Evolutionary conservation across 2,113 vertebrate species (phyloP), one percentile per base, ranked within the genome.

Genomic region (Geothlypis trichas): DNA sequence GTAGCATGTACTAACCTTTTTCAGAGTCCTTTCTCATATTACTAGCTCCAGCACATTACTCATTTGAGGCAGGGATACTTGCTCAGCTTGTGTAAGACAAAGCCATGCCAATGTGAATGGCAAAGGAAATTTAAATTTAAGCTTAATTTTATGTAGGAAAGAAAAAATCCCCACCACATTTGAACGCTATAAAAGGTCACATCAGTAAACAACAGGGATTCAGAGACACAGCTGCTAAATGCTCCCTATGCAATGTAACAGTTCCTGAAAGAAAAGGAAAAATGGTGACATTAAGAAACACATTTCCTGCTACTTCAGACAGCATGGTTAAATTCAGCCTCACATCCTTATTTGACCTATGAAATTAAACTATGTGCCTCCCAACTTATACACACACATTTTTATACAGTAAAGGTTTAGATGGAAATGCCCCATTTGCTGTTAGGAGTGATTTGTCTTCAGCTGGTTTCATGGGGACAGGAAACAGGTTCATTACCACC

Each of bases 181-280:
- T 78, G 76, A 94, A 76, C 75, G 33, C 42, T 84, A 72, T 54
- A 87, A 93, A 96, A 97, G 95, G 90, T 97, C 93, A 89, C 54
- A 95, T 87, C 88, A 89, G 90, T 92, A 96, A 96, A 95, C 94
- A 95, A 91, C 61, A 69, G 86, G 88, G 93, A 92, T 82, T 89
- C 54, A 54, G 92, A 94, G 89, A 90, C 90, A 93, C 49, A 90
- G 68, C 73, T 68, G 72, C 75, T 84, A 87, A 89, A 73, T 41
- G 80, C 57, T 95, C 86, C 69, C 89, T 47, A 33, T 65, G 44
- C 79, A 84, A 54, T 66, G 30, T 54, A 94, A 72, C 58, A 66
- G 31, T 31, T 91, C 73, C 51, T 83, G 79, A 94, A 93, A 95
- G 67, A 88, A 77, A 81, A 95, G 51, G 41, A 61, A 94, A 90